A percentile compares a stretch with the other conserved stretches of the same genome.
Evolutionary conservation across 1,140 invertebrate species (phyloP).

Genomic region (Ericerus pela): DNA sequence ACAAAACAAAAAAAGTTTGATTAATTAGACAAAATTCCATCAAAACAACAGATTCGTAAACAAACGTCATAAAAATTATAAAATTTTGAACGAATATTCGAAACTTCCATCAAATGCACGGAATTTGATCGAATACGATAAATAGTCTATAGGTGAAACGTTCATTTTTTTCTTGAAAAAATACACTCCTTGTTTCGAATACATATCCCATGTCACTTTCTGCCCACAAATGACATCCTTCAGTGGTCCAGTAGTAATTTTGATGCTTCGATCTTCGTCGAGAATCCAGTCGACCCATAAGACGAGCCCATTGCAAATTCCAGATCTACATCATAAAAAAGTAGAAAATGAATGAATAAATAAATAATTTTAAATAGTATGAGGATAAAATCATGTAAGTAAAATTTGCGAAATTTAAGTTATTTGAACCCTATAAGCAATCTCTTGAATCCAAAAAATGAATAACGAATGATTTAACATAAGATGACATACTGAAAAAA

Average conservation of each 20-base stretch:
- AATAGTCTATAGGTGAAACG: not conserved
- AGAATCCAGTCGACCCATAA: slow-evolving; percentile 73
- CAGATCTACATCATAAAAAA: slow-evolving; percentile 31
- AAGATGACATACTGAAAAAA: too few relatives aligned
- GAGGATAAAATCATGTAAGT: too few relatives aligned
- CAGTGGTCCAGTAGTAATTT: slow-evolving; percentile 42
- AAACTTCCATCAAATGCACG: not conserved
- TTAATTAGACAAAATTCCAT: too few relatives aligned
- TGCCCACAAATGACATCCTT: slow-evolving; percentile 35
- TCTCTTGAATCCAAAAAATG: too few relatives aligned
- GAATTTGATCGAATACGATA: not conserved
- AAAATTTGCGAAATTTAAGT: too few relatives aligned
- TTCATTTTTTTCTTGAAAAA: slow-evolving; percentile 32
- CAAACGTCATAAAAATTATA: too few relatives aligned
- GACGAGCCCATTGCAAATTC: slow-evolving; percentile 53
- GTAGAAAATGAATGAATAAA: too few relatives aligned
- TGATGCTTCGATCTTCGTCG: slow-evolving; percentile 35
- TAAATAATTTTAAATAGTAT: too few relatives aligned
- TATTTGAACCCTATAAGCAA: too few relatives aligned
- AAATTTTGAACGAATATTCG: slow-evolving; percentile 1
- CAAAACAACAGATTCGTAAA: too few relatives aligned
- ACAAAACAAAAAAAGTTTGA: too few relatives aligned
- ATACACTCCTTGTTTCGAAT: slow-evolving; percentile 66
- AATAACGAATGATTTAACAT: too few relatives aligned
- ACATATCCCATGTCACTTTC: slow-evolving; percentile 59